phyloP scores from a whole-genome alignment of 2,888 invertebrate species.

The Keiferia lycopersicella region DNA sequence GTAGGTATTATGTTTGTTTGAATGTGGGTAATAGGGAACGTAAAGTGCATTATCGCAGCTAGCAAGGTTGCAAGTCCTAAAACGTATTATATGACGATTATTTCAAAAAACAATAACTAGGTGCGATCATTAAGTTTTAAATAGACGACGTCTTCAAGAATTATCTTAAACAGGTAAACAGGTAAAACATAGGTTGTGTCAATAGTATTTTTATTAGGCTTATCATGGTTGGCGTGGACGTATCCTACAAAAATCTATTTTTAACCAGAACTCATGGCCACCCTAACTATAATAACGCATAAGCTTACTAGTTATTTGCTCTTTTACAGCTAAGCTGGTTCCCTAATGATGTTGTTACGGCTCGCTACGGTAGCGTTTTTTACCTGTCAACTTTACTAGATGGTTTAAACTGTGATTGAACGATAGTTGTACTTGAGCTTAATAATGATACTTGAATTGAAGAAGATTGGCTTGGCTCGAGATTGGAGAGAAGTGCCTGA shows the following conservation, averaged over 20 bases:
- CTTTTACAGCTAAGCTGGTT: slow-evolving; percentile 53
- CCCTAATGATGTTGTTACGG: slow-evolving; percentile 67
- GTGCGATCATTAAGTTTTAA: no score
- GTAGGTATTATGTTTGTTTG: no score
- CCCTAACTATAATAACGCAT: slow-evolving; percentile 59
- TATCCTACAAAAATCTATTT: neutral
- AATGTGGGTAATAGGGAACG: no score
- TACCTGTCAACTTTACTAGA: slow-evolving; percentile 55
- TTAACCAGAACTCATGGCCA: slow-evolving; percentile 36
- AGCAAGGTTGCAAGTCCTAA: no score
- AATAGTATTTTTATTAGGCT: no score
- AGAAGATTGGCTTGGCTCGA: slow-evolving; percentile 12
- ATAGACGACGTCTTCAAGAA: no score
- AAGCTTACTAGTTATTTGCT: slow-evolving; percentile 67
- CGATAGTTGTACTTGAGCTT: slow-evolving; percentile 19
- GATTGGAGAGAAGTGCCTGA: neutral
- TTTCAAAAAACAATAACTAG: no score
- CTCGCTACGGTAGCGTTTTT: slow-evolving; percentile 65
- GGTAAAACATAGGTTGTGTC: no score
- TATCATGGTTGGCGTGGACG: no score
- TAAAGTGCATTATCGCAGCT: no score
- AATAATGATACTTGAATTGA: slow-evolving; percentile 13
- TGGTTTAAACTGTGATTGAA: slow-evolving; percentile 21
- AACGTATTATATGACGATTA: no score
- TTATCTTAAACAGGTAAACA: no score